Percentiles rank a stretch among this genome's conserved stretches.
phyloP scores from a whole-genome alignment of 1,140 invertebrate genomes.

The Halictus rubicundus region DNA sequence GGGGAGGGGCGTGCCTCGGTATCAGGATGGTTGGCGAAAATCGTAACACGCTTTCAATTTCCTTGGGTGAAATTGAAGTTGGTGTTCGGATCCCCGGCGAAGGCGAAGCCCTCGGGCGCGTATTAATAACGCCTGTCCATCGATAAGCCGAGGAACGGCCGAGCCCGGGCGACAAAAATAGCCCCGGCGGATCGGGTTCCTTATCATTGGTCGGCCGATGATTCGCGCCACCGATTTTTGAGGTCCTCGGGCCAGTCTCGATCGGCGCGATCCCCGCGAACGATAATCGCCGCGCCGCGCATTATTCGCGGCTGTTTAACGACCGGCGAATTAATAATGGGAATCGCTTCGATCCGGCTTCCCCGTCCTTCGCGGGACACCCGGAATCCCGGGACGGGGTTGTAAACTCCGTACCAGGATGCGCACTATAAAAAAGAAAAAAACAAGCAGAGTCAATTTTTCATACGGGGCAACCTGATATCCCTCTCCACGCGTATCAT shows the following conservation, averaged over 20 bases:
- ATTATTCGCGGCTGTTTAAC: not conserved
- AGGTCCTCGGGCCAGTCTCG: not conserved
- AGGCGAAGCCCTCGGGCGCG: not conserved
- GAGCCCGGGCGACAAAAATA: conserved; percentile 17
- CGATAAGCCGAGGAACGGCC: conserved; percentile 12
- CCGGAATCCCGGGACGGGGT: not conserved
- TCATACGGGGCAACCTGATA: too few species aligned
- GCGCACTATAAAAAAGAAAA: too few species aligned
- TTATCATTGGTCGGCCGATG: conserved; percentile 18
- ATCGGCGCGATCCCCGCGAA: not conserved
- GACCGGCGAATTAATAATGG: conserved; percentile 27
- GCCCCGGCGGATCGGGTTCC: conserved; percentile 17
- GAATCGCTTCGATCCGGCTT: not conserved
- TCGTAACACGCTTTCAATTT: conserved; percentile 13
- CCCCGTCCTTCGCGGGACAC: not conserved
- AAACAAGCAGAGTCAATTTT: too few species aligned
- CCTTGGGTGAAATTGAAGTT: not conserved
- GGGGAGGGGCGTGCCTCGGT: too few species aligned
- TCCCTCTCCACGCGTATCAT: too few species aligned
- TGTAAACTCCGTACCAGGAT: too few species aligned
- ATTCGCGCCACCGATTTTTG: not conserved
- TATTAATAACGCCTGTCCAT: conserved; percentile 26
- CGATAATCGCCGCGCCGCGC: not conserved
- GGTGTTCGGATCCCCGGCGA: not conserved
- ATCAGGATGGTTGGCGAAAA: not conserved